Base-by-base conservation (phyloP, 2,113 vertebrate species). In the Callopanchax toddi region DNA sequence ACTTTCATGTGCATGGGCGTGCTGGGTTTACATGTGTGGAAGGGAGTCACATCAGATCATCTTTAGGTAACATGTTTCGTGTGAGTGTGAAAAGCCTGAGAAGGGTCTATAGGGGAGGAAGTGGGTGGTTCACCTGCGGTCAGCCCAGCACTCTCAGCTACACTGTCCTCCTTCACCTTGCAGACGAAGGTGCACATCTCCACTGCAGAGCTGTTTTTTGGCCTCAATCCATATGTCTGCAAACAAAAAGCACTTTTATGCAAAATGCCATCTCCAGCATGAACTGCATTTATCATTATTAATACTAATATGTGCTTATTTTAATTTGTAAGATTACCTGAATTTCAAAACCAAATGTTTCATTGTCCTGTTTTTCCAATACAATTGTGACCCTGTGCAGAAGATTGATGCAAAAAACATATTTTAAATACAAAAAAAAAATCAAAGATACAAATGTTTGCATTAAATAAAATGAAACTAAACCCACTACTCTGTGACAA, bases 321-420 rank as follows among this genome's bases (percentile, higher is more conserved):
- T n/a, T n/a, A n/a, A n/a, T n/a, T n/a, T n/a, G n/a, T n/a, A n/a
- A 15, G 13, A 36, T 17, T 75, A 98, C 97, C 95, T 98, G 95
- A 86, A 99, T 95, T 91, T 98, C 96, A 93, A 99, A 98, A 64
- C 97, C 97, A 86, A 95, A 99, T 0, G 84, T 88, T 87, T 95
- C 95, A 73, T 95, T 97, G 61, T 98, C 95, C 73, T 94, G 94
- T 73, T 97, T 98, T 60, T 95, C 64, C 68, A 98, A 46, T 6
- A 72, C 40, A 64, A 89, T 51, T 6, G 55, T 73, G 26, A 60
- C 89, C 67, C 93, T 93, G 65, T 56, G 43, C 22, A 74, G 61
- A 43, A 46, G 9, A 79, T 26, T 17, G 13, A 26, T 50, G 4
- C 1, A 53, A 44, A 23, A 39, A 40, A 4, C 5, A 9, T 12